Conservation (phyloP, 2,113 vertebrate species). For the Ophthalmolycus amberensis region DNA sequence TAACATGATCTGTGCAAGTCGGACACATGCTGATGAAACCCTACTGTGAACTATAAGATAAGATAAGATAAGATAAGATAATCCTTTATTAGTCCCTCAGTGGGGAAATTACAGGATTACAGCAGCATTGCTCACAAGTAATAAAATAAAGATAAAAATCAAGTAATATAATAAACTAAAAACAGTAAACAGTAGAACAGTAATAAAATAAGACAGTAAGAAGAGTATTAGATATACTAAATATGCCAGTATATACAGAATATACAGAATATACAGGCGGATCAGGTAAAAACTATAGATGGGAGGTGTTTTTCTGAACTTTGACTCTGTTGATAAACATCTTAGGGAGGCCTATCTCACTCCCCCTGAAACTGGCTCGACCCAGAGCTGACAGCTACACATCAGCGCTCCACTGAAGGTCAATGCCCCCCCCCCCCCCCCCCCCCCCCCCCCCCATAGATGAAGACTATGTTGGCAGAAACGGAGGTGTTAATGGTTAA, state of each 20-base stretch:
- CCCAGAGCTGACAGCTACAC: slow-evolving; percentile 56
- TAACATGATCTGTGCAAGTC: neutral
- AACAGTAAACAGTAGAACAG: too few relatives aligned
- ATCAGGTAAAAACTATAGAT: slow-evolving; percentile 40
- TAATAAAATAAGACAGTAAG: too few relatives aligned
- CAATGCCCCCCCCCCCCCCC: slow-evolving; percentile 27
- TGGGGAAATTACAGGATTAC: too few relatives aligned
- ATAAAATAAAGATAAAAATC: too few relatives aligned
- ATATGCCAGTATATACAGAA: too few relatives aligned
- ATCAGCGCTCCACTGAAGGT: slow-evolving; percentile 51
- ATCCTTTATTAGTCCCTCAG: too few relatives aligned
- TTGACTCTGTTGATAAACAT: slow-evolving; percentile 74
- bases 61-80: too few relatives aligned
- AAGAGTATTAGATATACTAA: too few relatives aligned
- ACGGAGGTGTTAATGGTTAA: slow-evolving; percentile 39
- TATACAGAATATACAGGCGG: too few relatives aligned
- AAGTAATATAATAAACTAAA: too few relatives aligned
- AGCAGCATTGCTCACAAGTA: too few relatives aligned
- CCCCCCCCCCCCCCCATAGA: too few relatives aligned
- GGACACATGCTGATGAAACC: slow-evolving; percentile 25
- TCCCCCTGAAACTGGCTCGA: slow-evolving; percentile 72
- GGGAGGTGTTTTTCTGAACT: slow-evolving; percentile 63
- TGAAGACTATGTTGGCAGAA: neutral
- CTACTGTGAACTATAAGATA: slow-evolving; percentile 13
- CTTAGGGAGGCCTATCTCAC: slow-evolving; percentile 13